Percentiles rank a stretch among this genome's conserved stretches.
Evolutionary conservation across 2,888 invertebrate species (phyloP).

Genomic region (Cheilosia soror): DNA sequence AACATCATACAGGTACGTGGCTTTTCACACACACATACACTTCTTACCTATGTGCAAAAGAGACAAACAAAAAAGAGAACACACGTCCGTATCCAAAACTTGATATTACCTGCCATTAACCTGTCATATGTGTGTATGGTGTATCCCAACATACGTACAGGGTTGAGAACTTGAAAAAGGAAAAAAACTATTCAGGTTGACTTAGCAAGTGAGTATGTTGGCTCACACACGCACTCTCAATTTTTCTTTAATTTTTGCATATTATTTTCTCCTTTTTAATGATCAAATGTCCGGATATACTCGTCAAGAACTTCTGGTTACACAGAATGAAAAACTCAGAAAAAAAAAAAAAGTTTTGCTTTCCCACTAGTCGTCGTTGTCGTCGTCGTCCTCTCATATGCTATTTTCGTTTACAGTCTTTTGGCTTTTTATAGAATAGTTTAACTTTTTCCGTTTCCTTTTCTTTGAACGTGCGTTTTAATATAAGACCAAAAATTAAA

Average conservation of each 20-base stretch:
- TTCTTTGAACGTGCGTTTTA: constrained; percentile 1
- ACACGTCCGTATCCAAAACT: constrained; percentile 22
- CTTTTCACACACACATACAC: not conserved
- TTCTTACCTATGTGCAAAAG: not conserved
- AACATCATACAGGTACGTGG: constrained; percentile 25
- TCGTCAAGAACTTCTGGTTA: constrained; percentile 32
- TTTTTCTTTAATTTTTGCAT: constrained; percentile 23
- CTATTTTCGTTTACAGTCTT: constrained; percentile 23
- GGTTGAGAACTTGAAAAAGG: constrained; percentile 34
- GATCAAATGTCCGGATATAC: constrained; percentile 62
- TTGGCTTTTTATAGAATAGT: constrained; percentile 37
- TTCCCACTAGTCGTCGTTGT: not conserved
- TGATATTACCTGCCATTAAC: constrained; percentile 69
- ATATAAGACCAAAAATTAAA: not conserved
- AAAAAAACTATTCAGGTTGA: constrained; percentile 40
- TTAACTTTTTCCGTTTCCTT: not conserved
- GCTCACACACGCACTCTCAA: constrained; percentile 42
- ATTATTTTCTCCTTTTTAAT: constrained; percentile 31
- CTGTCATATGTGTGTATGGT: constrained; percentile 51
- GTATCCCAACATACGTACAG: constrained; percentile 12
- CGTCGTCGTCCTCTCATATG: not conserved
- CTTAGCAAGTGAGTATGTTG: constrained; percentile 13
- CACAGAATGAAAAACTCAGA: constrained; percentile 18
- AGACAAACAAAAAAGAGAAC: not conserved
- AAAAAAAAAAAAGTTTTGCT: constrained; percentile 30